A percentile compares a stretch with the other conserved stretches of the same genome.
Evolutionary conservation across 2,113 vertebrate genomes (phyloP).

Genomic region (Corvus moneduloides): DNA sequence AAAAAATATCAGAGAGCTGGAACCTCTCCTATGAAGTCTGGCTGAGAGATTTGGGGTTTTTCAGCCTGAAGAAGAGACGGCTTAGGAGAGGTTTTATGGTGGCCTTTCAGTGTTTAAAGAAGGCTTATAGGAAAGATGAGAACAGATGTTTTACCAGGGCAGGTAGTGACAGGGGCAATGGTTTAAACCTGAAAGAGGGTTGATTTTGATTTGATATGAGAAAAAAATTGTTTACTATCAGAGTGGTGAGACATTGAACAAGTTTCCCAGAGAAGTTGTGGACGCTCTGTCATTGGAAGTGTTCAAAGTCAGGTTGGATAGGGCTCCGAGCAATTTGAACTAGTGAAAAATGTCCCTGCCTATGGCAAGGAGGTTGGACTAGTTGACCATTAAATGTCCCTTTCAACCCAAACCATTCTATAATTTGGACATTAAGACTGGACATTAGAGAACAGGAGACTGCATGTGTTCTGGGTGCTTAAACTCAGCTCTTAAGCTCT

Average conservation of each 20-base stretch:
- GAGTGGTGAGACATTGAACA: neutral
- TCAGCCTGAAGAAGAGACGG: neutral
- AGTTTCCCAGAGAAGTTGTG: neutral
- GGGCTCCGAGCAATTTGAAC: neutral
- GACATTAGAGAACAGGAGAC: neutral
- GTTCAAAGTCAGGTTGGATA: neutral
- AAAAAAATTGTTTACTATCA: neutral
- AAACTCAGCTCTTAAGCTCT: neutral
- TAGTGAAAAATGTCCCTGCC: neutral
- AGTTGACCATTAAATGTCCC: neutral
- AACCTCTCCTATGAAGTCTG: neutral
- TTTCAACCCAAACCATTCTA: neutral
- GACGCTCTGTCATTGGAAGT: accelerated
- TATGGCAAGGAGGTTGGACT: accelerated
- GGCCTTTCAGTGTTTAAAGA: neutral
- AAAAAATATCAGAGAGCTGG: neutral
- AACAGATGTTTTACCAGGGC: neutral
- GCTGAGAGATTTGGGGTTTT: neutral
- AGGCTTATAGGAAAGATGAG: neutral
- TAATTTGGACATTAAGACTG: neutral
- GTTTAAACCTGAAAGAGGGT: neutral
- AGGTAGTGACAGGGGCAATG: neutral
- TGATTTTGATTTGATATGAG: neutral
- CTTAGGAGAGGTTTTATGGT: neutral
- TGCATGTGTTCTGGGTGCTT: accelerated